These are phyloP conservation scores for Stomatorhinus walkeri DNA, from an alignment of 2,797 vertebrate genomes.

Conservation along the genomic window DNA sequence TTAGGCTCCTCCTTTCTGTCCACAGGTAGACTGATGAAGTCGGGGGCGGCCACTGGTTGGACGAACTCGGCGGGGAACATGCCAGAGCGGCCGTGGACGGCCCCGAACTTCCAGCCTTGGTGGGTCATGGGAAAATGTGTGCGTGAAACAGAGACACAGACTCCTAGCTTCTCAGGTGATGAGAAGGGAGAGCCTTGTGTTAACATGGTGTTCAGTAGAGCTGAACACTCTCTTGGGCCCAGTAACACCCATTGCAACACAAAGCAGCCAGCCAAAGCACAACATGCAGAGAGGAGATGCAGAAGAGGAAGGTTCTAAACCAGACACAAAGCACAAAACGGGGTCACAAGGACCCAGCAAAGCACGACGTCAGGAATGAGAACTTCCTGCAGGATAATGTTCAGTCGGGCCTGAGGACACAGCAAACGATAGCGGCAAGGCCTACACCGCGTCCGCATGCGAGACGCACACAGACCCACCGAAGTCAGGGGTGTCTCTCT, in stretches of 20 bases:
- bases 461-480: slow-evolving; percentile 61
- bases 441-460: background rate
- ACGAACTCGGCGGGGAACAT: slow-evolving; percentile 77
- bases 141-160: background rate
- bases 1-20: slow-evolving; percentile 74
- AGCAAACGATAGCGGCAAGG: background rate
- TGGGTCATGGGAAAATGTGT: background rate
- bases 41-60: slow-evolving; percentile 78
- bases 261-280: background rate
- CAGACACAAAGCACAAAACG: background rate
- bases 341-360: background rate
- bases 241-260: no score
- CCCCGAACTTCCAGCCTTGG: slow-evolving; percentile 91
- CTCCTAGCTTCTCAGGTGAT: background rate
- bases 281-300: background rate
- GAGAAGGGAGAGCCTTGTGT: background rate
- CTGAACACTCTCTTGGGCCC: background rate
- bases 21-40: slow-evolving; percentile 74
- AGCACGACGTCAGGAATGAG: background rate
- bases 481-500: slow-evolving; percentile 80
- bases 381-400: background rate
- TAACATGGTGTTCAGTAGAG: background rate
- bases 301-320: background rate
- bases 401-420: background rate
- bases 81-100: slow-evolving; percentile 76